phyloP scores from a whole-genome alignment of 1,140 invertebrate species.

The Octopus bimaculoides region DNA sequence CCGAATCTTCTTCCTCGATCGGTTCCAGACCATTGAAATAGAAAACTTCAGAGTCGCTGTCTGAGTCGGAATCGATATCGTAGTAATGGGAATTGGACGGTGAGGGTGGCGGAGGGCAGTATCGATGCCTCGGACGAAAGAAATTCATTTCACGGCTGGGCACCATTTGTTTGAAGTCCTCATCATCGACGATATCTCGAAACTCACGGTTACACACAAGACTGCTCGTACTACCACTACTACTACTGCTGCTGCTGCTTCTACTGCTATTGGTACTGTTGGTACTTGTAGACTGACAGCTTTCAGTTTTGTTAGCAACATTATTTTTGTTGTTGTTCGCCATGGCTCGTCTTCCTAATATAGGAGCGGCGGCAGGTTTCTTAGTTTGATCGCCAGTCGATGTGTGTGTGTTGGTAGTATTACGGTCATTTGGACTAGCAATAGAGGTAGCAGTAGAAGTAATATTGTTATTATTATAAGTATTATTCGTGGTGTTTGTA shows the following conservation, averaged over 20 bases:
- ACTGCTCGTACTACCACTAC: slow-evolving; percentile 14
- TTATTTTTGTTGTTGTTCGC: neutral
- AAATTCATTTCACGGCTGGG: slow-evolving; percentile 16
- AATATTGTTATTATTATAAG: neutral
- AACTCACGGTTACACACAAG: slow-evolving; percentile 23
- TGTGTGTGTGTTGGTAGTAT: neutral
- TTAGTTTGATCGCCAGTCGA: neutral
- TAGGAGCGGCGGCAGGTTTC: neutral
- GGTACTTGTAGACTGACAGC: neutral
- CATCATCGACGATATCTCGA: slow-evolving; percentile 21
- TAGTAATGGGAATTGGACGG: slow-evolving; percentile 19
- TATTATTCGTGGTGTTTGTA: neutral
- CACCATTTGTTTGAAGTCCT: slow-evolving; percentile 22
- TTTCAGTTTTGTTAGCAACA: neutral
- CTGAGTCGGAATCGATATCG: slow-evolving; percentile 21
- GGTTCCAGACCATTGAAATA: slow-evolving; percentile 36
- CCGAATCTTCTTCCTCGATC: slow-evolving; percentile 47
- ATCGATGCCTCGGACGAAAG: slow-evolving; percentile 21
- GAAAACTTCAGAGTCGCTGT: slow-evolving; percentile 25
- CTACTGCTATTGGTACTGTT: neutral
- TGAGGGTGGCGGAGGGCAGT: neutral
- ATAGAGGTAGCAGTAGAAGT: neutral
- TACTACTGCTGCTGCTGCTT: neutral
- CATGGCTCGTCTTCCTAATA: neutral
- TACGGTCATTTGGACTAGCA: too few species aligned